phyloP scores from a whole-genome alignment of 2,113 vertebrate species.

The Pyrgilauda ruficollis region DNA sequence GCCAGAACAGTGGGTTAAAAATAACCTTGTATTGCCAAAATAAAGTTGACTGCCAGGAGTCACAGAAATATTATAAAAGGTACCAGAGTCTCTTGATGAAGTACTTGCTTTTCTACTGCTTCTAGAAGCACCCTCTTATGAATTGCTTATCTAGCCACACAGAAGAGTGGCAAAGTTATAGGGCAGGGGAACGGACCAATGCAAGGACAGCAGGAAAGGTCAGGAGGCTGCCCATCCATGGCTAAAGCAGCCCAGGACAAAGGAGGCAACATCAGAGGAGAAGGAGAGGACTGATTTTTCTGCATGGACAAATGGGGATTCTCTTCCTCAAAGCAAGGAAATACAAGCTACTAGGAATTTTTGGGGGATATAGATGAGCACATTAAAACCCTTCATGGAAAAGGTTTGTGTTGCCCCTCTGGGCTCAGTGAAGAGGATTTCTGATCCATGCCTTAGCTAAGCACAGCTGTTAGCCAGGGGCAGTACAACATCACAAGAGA shows the following conservation, averaged over 20 bases:
- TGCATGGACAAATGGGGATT: not conserved
- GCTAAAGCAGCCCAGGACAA: not conserved
- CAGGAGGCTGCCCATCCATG: not conserved
- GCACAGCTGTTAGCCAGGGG: not conserved
- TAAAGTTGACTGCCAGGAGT: not conserved
- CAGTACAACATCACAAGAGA: not conserved
- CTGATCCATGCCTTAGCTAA: not conserved
- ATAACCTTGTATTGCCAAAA: not conserved
- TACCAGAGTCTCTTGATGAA: not conserved
- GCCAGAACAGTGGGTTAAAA: not conserved
- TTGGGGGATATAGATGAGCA: not conserved
- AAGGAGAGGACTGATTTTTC: not conserved
- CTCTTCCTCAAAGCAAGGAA: not conserved
- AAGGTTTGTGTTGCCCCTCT: not conserved
- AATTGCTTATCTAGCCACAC: not conserved
- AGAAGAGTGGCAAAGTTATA: not conserved
- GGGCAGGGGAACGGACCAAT: not conserved
- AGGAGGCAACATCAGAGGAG: not conserved
- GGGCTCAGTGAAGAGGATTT: not conserved
- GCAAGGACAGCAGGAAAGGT: not conserved
- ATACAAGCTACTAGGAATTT: not conserved
- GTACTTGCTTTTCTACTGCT: not conserved
- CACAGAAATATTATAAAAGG: not conserved
- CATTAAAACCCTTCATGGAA: not conserved
- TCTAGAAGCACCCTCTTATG: not conserved